A percentile compares a stretch with the other conserved stretches of the same genome.
These are phyloP conservation scores for Camponotus fellah DNA, from an alignment of 2,888 invertebrate species.

Conservation along the genomic window DNA sequence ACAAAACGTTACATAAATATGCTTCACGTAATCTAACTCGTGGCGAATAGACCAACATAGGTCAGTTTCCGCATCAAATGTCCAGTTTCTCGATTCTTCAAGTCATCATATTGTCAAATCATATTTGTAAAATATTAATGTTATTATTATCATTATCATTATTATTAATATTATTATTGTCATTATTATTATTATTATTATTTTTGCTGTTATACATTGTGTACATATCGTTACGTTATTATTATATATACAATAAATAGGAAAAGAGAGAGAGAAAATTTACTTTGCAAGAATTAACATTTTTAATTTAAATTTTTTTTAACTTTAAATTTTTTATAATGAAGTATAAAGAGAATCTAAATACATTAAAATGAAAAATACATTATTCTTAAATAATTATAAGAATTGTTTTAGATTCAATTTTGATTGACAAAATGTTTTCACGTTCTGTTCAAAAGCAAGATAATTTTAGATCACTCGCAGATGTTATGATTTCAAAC, in stretches of 20 bases:
- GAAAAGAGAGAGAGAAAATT: background rate
- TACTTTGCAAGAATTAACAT: background rate
- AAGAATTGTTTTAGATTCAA: background rate
- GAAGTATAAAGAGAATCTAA: background rate
- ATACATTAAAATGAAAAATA: background rate
- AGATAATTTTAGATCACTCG: background rate
- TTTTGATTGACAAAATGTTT: background rate
- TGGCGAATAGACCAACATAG: slow-evolving; percentile 37
- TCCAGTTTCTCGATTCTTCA: slow-evolving; percentile 21
- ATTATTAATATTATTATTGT: background rate
- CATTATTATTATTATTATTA: background rate
- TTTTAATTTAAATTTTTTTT: background rate
- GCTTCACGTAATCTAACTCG: slow-evolving; percentile 42
- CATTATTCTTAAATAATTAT: background rate
- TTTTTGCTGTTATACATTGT: background rate
- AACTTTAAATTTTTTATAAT: background rate
- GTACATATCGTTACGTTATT: background rate
- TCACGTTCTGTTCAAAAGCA: background rate
- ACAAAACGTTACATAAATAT: slow-evolving; percentile 55
- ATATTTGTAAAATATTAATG: background rate
- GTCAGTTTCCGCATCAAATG: background rate
- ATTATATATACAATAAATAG: too few relatives aligned
- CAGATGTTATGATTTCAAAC: background rate
- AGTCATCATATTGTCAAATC: slow-evolving; percentile 57
- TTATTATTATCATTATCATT: background rate